Evolutionary conservation across 2,888 invertebrate species (phyloP).

Genomic region (Automeris io): DNA sequence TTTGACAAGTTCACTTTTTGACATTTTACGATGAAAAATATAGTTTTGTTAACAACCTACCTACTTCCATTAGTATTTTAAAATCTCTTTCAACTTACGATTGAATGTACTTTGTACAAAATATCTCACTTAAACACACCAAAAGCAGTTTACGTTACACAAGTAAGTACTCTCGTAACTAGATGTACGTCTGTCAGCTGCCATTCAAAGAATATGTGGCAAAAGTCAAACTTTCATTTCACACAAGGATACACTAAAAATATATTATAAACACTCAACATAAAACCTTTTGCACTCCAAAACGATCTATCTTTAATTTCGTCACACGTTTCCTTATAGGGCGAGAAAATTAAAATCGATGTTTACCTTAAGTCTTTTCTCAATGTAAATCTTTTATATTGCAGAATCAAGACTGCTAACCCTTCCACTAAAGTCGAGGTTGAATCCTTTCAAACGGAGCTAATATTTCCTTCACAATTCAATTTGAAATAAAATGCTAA

Average conservation of each 20-base stretch:
- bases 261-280: conserved; percentile 65
- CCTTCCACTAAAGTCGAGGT: conserved; percentile 70
- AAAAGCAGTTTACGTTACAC: conserved; percentile 54
- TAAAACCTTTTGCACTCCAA: conserved; percentile 34
- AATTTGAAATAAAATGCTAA: conserved; percentile 75
- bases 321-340: conserved; percentile 52
- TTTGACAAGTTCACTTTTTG: conserved; percentile 74
- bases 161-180: conserved; percentile 61
- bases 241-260: conserved; percentile 76
- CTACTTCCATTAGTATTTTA: conserved; percentile 40
- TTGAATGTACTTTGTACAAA: conserved; percentile 34
- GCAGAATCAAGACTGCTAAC: conserved; percentile 74
- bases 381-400: conserved; percentile 75
- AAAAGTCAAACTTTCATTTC: conserved; percentile 78
- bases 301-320: conserved; percentile 38
- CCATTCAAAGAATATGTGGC: conserved; percentile 78
- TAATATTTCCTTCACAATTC: conserved; percentile 68
- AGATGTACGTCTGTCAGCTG: conserved; percentile 73
- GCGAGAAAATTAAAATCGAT: conserved; percentile 74
- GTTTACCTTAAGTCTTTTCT: conserved; percentile 77
- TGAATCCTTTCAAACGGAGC: conserved; percentile 67
- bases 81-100: conserved; percentile 31
- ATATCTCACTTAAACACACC: conserved; percentile 37
- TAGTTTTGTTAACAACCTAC: conserved; percentile 52
- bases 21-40: conserved; percentile 68